Evolutionary conservation across 2,113 vertebrate genomes (phyloP).

Genomic region (Nannobrachium achirus): DNA sequence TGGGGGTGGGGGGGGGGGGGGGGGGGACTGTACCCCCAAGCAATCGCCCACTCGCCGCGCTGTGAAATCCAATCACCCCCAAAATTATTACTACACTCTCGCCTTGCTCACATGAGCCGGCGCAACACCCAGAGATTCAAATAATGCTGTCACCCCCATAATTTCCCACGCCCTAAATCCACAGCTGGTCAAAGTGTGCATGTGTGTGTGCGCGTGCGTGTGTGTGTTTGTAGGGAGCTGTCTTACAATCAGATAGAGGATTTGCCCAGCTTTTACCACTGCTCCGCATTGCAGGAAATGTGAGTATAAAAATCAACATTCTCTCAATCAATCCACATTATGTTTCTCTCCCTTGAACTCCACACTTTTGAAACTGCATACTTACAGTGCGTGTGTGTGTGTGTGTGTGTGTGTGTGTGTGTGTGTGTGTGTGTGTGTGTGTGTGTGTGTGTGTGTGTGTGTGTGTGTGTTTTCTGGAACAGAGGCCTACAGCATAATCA

Average conservation of each 20-base stretch:
- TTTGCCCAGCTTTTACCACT: slow-evolving; percentile 90
- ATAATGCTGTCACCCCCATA: slow-evolving; percentile 45
- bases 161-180: slow-evolving; percentile 64
- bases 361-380: not conserved
- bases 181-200: slow-evolving; percentile 61
- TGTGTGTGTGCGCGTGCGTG: not conserved
- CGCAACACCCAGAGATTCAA: slow-evolving; percentile 31
- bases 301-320: slow-evolving; percentile 75
- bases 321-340: not conserved
- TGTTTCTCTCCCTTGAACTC: not conserved
- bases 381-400: not conserved
- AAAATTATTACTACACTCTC: slow-evolving; percentile 40
- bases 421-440: not conserved
- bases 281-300: slow-evolving; percentile 92
- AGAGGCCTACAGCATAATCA: slow-evolving; percentile 93
- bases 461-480: slow-evolving; percentile 52
- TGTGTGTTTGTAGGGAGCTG: slow-evolving; percentile 82
- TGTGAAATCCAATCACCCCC: slow-evolving; percentile 57
- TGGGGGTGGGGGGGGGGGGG: slow-evolving; percentile 22
- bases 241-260: slow-evolving; percentile 91
- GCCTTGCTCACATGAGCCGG: slow-evolving; percentile 32
- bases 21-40: slow-evolving; percentile 31
- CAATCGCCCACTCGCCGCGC: slow-evolving; percentile 40
- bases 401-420: not conserved
- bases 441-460: not conserved